Percentiles rank a stretch among this genome's conserved stretches.
Conservation (phyloP, 2,888 invertebrate species). For the Epistrophe grossulariae region DNA sequence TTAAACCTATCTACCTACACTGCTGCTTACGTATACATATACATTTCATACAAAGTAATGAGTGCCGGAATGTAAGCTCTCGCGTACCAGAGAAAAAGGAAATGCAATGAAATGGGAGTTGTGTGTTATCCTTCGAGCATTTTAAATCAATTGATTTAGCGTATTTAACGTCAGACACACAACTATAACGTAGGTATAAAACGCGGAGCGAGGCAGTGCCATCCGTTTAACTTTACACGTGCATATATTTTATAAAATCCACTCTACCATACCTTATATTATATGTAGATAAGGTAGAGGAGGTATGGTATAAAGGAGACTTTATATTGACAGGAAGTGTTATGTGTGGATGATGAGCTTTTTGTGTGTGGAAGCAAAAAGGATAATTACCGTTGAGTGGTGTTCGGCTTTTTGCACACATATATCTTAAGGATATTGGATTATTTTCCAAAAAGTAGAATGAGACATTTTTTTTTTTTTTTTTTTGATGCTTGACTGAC, state of each 20-base stretch:
- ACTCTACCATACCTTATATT: conserved; percentile 6
- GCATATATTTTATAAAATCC: background rate
- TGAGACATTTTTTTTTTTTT: conserved; percentile 34
- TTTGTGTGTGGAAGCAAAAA: conserved; percentile 50
- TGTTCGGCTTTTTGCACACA: conserved; percentile 65
- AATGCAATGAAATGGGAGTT: conserved; percentile 70
- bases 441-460: conserved; percentile 49
- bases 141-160: conserved; percentile 74
- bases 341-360: conserved; percentile 66
- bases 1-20: background rate
- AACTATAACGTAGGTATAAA: background rate
- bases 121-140: conserved; percentile 71
- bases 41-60: conserved; percentile 63
- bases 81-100: conserved; percentile 41
- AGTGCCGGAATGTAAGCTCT: conserved; percentile 67
- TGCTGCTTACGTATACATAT: background rate
- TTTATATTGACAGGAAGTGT: conserved; percentile 58
- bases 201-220: conserved; percentile 10
- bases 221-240: conserved; percentile 34
- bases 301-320: background rate
- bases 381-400: conserved; percentile 72
- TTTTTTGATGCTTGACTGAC: conserved; percentile 39
- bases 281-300: background rate
- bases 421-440: conserved; percentile 72
- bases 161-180: conserved; percentile 66